phyloP scores from a whole-genome alignment of 92 coral and sea anemone species.

The Virgularia gustaviana region DNA sequence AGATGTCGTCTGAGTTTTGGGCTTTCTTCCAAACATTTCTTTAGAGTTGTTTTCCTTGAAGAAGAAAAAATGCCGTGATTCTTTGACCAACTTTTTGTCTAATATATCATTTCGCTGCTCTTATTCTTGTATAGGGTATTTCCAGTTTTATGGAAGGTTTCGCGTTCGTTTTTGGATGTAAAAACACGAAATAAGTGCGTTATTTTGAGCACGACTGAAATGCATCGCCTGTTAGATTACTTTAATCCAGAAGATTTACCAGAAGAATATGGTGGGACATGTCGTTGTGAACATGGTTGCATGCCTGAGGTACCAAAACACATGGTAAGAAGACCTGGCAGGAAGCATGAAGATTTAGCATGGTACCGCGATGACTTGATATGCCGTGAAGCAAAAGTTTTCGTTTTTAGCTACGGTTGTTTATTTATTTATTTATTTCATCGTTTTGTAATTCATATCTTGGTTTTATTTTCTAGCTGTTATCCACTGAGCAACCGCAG shows the following conservation, averaged over 20 bases:
- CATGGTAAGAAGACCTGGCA: constrained; percentile 70
- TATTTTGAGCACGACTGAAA: constrained; percentile 69
- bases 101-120: background rate
- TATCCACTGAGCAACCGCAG: constrained; percentile 63
- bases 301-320: constrained; percentile 87
- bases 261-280: constrained; percentile 83
- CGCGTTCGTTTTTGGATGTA: constrained; percentile 79
- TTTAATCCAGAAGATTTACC: constrained; percentile 79
- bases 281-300: constrained; percentile 78
- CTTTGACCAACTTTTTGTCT: background rate
- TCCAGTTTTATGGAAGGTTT: constrained; percentile 88
- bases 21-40: no score
- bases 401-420: background rate
- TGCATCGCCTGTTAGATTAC: constrained; percentile 64
- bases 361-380: background rate
- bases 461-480: constrained; percentile 56
- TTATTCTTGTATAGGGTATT: constrained; percentile 62
- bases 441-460: background rate
- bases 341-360: no score
- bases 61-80: background rate
- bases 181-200: constrained; percentile 87
- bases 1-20: no score
- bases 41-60: no score
- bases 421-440: background rate
- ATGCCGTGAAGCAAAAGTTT: background rate